Conservation (phyloP, 2,113 vertebrate genomes). For the Athene cunicularia region DNA sequence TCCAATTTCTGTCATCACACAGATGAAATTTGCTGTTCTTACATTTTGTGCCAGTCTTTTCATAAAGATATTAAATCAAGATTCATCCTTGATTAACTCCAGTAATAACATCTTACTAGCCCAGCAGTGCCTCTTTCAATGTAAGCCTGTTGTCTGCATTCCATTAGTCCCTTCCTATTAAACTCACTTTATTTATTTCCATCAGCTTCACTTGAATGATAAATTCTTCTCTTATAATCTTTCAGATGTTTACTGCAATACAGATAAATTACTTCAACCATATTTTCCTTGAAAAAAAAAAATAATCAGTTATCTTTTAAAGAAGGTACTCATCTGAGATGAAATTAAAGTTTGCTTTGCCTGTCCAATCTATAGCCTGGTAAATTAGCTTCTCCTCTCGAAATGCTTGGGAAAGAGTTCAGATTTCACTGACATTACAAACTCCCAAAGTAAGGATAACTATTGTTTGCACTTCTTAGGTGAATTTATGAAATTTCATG, state of each 20-base stretch:
- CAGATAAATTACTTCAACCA: neutral
- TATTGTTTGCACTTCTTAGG: neutral
- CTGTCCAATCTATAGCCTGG: neutral
- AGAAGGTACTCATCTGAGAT: neutral
- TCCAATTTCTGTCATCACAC: neutral
- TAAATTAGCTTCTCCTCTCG: slow-evolving; percentile 39
- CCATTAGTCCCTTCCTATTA: neutral
- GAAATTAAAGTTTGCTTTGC: slow-evolving; percentile 27
- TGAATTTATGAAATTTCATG: neutral
- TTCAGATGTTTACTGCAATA: slow-evolving; percentile 19
- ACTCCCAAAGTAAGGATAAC: neutral
- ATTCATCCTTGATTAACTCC: neutral
- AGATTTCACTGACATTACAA: neutral
- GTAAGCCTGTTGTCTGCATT: neutral
- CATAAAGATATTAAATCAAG: neutral
- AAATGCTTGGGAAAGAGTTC: neutral
- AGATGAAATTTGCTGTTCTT: neutral
- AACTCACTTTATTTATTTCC: slow-evolving; percentile 1
- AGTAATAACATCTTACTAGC: neutral
- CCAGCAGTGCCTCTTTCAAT: neutral
- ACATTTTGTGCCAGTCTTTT: neutral
- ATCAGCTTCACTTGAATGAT: neutral
- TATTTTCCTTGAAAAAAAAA: neutral
- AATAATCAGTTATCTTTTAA: neutral
- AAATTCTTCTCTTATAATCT: neutral